phyloP scores from a whole-genome alignment of 2,888 invertebrate species.

The Hylaea fasciaria region DNA sequence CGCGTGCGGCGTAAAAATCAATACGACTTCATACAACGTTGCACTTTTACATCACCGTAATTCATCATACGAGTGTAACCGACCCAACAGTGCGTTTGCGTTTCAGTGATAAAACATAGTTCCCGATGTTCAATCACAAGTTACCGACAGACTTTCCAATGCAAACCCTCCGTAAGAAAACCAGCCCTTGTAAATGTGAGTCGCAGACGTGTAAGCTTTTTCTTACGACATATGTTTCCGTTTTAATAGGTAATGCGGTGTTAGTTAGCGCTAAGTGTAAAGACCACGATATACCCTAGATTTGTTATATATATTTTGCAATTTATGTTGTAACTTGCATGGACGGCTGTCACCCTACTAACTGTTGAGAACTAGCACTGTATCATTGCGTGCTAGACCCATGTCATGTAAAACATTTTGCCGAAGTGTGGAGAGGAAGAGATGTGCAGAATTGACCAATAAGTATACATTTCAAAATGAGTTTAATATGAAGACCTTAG shows the following conservation, averaged over 20 bases:
- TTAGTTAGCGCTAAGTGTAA: constrained; percentile 75
- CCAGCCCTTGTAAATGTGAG: constrained; percentile 97
- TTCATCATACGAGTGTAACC: constrained; percentile 54
- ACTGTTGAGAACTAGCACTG: constrained; percentile 40
- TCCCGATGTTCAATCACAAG: constrained; percentile 85
- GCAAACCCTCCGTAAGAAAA: constrained; percentile 97
- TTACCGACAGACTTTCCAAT: constrained; percentile 87
- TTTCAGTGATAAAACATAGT: constrained; percentile 73
- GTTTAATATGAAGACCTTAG: neutral
- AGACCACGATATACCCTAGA: constrained; percentile 64
- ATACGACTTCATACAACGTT: constrained; percentile 64
- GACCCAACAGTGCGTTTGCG: constrained; percentile 70
- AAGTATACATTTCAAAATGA: neutral
- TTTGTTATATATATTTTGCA: constrained; percentile 79
- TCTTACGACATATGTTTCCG: constrained; percentile 47
- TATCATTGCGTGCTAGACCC: constrained; percentile 57
- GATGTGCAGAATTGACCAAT: constrained; percentile 30
- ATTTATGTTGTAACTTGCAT: constrained; percentile 75
- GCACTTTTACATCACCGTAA: constrained; percentile 52
- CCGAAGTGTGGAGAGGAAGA: constrained; percentile 24
- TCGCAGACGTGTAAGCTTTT: constrained; percentile 67
- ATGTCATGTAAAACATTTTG: constrained; percentile 58
- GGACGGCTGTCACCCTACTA: constrained; percentile 68
- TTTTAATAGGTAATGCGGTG: constrained; percentile 61
- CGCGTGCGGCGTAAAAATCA: constrained; percentile 69